Base-by-base conservation (phyloP, 1,140 invertebrate species). In the Hylaeus volcanicus region DNA sequence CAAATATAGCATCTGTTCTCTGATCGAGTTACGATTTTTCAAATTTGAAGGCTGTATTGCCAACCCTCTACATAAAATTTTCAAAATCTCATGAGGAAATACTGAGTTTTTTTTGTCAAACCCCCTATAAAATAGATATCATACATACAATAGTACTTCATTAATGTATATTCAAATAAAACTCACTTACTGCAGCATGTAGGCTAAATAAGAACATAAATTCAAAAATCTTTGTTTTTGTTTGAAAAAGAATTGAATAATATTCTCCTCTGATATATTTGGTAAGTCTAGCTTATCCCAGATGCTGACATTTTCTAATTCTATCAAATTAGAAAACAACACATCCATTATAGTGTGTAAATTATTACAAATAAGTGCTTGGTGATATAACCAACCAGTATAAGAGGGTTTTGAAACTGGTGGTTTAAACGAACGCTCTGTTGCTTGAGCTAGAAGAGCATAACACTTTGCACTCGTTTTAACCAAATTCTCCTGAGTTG, bases 321-420 rank as follows among this genome's bases (percentile, higher is more conserved):
- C 88, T 9, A 86, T 53, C 58, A 89, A 74, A 64, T 81, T 72
- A 61, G 81, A 70, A 77, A 92, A 91, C 39, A 92, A 61, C 61
- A 89, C 84, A 68, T 91, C 82, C 80, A 93, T 88, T 84, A 92
- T 92, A 66, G 8, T 4, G 53, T 92, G 88, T 1, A 93, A 82
- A 55, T 73, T 91, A 64, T 92, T 92, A 69, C 91, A 92, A 15
- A 92, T 63, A 39, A 92, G 75, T 14, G 82, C 80, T 75, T 92
- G 80, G 55, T 89, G 83, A 73, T 92, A 91, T 26, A 84, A 82
- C 73, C 87, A 90, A 51, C 60, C 69, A 55, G 63, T 92, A 14
- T 90, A 90, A n/a, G 73, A 80, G 11, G 85, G 63, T 69, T 87
- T 88, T 3, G 64, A 63, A 8, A 48, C 1, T 39, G 86, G 85